Evolutionary conservation across 2,888 invertebrate species (phyloP), one percentile per base, ranked within the genome.

Genomic region (Pomacea canaliculata): DNA sequence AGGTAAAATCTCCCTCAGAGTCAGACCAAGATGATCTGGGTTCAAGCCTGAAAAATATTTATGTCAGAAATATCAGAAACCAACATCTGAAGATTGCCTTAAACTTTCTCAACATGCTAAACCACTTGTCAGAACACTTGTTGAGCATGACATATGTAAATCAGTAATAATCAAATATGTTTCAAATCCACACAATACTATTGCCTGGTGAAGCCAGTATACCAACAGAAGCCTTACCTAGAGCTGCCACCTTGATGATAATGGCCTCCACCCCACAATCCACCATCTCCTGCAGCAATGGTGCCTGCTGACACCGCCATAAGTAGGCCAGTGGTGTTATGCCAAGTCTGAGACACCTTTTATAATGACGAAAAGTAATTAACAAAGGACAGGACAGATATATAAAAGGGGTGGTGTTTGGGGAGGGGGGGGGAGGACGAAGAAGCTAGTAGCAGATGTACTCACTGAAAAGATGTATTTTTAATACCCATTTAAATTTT

Each of bases 271-370:
- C 93, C 86, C 95, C 94, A 90, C 95, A 95, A 85, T 94, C 94
- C 89, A 99, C 97, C 98, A 99, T 99, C 93, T 99, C 98, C 90
- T 96, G 94, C 78, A 99, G 92, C 81, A 99, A 92, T 91, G 97
- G 96, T 88, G 94, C 94, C 92, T 99, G 99, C 91, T 99, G 96
- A 89, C 97, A 93, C 91, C 96, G 94, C 99, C 99, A 99, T 83
- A 99, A 93, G 92, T 97, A 99, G 62, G 97, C 95, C 85, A 99
- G 92, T 73, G 97, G 94, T 83, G 95, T 93, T 87, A 99, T 93
- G 87, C 95, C 95, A 88, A 99, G 93, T 87, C 99, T 94, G 86
- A 93, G 93, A 92, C 99, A 99, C 78, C 96, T 97, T 91, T 4
- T 37, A 37, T 37, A 37, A 37, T 16, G 49, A 37, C 59, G 7